Evolutionary conservation across 2,888 invertebrate genomes (phyloP).

Genomic region (Ashinkailepas kermadecensis): DNA sequence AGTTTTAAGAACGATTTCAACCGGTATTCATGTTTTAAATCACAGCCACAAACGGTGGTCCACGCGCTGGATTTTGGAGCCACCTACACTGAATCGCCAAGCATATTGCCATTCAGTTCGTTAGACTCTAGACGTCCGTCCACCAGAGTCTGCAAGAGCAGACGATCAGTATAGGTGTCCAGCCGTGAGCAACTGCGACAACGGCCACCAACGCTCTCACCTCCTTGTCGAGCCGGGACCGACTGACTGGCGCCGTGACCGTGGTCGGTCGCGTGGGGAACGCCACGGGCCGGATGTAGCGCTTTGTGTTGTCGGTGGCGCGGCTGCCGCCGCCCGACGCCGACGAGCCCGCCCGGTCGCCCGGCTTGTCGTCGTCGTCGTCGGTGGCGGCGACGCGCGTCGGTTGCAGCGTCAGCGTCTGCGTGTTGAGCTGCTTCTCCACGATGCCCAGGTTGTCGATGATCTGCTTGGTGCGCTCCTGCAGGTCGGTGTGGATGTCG

Average conservation of each 20-base stretch:
- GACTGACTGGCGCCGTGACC: background rate
- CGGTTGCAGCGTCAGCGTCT: background rate
- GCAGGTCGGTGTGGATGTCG: constrained; percentile 72
- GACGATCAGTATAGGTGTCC: no score
- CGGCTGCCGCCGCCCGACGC: background rate
- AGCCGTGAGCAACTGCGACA: background rate
- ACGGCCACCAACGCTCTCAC: background rate
- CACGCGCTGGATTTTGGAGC: no score
- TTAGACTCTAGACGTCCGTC: no score
- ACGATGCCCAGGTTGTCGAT: constrained; percentile 81
- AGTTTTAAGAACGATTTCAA: no score
- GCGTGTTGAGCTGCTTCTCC: constrained; percentile 19
- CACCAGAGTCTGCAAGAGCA: no score
- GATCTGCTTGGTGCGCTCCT: constrained; percentile 73
- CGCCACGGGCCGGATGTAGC: constrained; percentile 17
- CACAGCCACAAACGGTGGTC: no score
- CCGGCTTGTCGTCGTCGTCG: background rate
- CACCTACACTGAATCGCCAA: no score
- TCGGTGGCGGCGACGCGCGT: background rate
- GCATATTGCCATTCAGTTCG: no score
- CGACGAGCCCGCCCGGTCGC: background rate
- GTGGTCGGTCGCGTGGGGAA: constrained; percentile 14
- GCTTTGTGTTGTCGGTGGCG: constrained; percentile 3
- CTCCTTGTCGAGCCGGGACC: background rate
- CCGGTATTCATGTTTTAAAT: no score